These are phyloP conservation scores for Kryptopterus vitreolus DNA, from an alignment of 2,797 vertebrate species.

Conservation along the genomic window DNA sequence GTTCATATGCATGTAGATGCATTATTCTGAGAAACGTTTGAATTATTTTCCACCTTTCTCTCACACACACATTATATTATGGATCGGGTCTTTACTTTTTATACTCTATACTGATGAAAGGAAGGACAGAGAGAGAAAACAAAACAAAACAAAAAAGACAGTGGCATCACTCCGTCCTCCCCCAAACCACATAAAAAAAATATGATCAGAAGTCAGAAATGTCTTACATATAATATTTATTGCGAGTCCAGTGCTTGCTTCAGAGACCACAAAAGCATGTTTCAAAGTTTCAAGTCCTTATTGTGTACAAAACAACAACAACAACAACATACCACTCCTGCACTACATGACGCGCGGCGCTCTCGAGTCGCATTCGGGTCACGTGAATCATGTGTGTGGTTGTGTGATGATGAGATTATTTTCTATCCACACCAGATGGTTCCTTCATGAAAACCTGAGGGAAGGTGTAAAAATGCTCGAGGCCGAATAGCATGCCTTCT, in stretches of 20 bases:
- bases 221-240: slow-evolving; percentile 9
- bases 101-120: no score
- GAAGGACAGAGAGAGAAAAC: no score
- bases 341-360: background rate
- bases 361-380: slow-evolving; percentile 31
- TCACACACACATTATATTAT: background rate
- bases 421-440: slow-evolving; percentile 55
- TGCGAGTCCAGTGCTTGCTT: background rate
- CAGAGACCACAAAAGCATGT: background rate
- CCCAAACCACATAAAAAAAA: slow-evolving; percentile 7
- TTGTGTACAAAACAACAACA: background rate
- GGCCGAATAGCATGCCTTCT: background rate
- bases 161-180: background rate
- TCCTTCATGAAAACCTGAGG: slow-evolving; percentile 47
- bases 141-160: background rate
- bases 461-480: slow-evolving; percentile 22
- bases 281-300: background rate
- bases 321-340: no score
- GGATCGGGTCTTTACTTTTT: background rate
- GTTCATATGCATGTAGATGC: background rate
- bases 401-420: slow-evolving; percentile 16
- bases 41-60: background rate
- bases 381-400: slow-evolving; percentile 37
- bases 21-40: background rate
- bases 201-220: background rate